Conservation (phyloP, 2,797 vertebrate genomes). For the Denticeps clupeoides region DNA sequence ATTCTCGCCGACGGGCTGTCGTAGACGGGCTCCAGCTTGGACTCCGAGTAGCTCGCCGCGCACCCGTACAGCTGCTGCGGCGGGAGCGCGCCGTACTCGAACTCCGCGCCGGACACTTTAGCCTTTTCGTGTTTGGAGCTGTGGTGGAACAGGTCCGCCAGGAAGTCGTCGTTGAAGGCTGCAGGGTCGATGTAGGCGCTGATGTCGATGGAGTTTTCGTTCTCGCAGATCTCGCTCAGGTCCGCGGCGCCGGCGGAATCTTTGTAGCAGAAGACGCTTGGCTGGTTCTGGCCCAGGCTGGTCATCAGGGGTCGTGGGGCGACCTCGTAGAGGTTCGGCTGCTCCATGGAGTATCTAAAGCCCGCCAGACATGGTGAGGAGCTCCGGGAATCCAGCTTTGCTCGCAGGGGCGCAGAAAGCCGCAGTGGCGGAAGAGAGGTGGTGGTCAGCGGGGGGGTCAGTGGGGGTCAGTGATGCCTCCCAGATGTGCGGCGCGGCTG, state of each 20-base stretch:
- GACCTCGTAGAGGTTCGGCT: conserved; percentile 90
- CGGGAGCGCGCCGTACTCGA: conserved; percentile 53
- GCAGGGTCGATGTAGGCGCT: conserved; percentile 94
- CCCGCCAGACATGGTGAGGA: conserved; percentile 76
- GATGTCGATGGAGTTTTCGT: conserved; percentile 95
- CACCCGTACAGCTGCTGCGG: conserved; percentile 62
- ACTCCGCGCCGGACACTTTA: conserved; percentile 65
- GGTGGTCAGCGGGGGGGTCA: neutral
- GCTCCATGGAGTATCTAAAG: conserved; percentile 88
- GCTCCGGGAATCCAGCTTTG: conserved; percentile 80
- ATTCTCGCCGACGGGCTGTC: conserved; percentile 65
- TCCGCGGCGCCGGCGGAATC: conserved; percentile 62
- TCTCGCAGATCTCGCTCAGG: conserved; percentile 83
- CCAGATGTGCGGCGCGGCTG: neutral
- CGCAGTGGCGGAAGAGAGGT: conserved; percentile 24
- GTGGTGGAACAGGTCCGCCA: conserved; percentile 93
- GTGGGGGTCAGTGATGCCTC: neutral
- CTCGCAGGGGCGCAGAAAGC: conserved; percentile 32
- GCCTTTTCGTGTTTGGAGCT: conserved; percentile 73
- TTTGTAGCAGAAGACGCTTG: conserved; percentile 68
- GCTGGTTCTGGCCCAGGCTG: conserved; percentile 53
- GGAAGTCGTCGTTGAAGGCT: conserved; percentile 96
- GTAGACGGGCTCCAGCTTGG: conserved; percentile 76
- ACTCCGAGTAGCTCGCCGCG: conserved; percentile 66
- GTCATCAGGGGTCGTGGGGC: conserved; percentile 78